Percentiles rank a stretch among this genome's conserved stretches.
Conservation (phyloP, 2,113 vertebrate species). For the Xenus cinereus region DNA sequence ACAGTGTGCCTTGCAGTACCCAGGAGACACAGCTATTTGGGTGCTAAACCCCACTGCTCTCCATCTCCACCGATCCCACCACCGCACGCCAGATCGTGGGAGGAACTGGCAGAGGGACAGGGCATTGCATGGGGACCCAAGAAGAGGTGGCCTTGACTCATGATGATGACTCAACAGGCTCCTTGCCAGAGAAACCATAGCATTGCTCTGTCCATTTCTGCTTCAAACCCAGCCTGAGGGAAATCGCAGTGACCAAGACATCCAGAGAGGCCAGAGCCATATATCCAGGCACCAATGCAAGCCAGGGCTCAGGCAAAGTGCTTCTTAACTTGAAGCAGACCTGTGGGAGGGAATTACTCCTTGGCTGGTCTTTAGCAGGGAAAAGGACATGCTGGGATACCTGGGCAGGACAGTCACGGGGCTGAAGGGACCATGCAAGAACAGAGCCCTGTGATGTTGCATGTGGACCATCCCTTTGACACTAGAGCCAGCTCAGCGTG, state of each 20-base stretch:
- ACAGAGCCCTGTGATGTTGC: background rate
- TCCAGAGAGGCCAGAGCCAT: background rate
- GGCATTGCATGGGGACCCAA: fast-evolving
- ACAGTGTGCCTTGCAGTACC: background rate
- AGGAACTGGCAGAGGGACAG: background rate
- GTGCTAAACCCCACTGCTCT: background rate
- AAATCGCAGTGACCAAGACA: background rate
- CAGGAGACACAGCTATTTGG: background rate
- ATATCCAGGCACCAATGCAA: background rate
- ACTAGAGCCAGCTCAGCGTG: background rate
- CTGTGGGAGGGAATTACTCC: background rate
- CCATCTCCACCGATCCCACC: background rate
- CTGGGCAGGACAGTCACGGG: background rate
- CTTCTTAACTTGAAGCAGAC: background rate
- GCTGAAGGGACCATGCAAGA: fast-evolving
- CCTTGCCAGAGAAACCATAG: background rate
- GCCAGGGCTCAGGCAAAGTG: background rate
- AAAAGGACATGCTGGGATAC: background rate
- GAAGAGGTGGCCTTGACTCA: background rate
- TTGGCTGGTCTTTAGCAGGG: background rate
- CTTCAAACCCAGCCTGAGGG: background rate
- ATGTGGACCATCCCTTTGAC: background rate
- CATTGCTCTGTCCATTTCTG: background rate
- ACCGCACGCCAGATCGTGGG: background rate
- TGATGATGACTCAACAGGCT: background rate